phyloP scores from a whole-genome alignment of 2,113 vertebrate species.

The Hippocampus comes region DNA sequence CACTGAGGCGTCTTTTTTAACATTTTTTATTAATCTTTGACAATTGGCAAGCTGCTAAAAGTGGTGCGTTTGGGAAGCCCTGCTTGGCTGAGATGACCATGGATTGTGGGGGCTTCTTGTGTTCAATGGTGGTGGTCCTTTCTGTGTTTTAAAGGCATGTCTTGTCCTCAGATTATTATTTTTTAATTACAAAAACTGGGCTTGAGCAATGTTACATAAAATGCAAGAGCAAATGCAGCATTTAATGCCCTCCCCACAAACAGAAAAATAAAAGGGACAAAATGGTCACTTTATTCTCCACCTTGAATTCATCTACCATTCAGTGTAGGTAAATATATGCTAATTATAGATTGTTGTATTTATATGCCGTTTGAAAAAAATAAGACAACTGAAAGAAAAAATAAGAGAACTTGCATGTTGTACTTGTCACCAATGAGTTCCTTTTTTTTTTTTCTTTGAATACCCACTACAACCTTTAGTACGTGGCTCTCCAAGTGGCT shows the following conservation, averaged over 20 bases:
- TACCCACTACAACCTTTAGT: too few species aligned
- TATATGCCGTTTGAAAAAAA: too few species aligned
- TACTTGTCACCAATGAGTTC: too few species aligned
- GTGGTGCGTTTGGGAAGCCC: not conserved
- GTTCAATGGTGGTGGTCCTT: constrained; percentile 41
- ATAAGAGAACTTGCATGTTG: too few species aligned
- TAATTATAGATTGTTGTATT: too few species aligned
- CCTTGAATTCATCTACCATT: too few species aligned
- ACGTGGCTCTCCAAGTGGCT: not conserved
- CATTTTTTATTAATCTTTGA: not conserved
- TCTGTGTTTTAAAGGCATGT: constrained; percentile 36
- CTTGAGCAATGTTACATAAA: constrained; percentile 36
- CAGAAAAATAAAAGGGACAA: not conserved
- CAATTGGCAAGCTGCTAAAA: not conserved
- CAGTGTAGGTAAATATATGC: too few species aligned
- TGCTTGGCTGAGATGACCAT: not conserved
- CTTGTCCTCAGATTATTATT: constrained; percentile 46
- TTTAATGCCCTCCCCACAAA: not conserved
- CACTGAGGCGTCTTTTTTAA: not conserved
- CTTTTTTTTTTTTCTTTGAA: too few species aligned
- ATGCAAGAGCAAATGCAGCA: not conserved
- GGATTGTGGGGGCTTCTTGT: constrained; percentile 15
- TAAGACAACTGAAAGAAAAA: too few species aligned
- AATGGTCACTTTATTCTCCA: not conserved
- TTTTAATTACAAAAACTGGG: constrained; percentile 37